Base-by-base conservation (phyloP, 2,113 vertebrate species). In the Cisticola juncidis region DNA sequence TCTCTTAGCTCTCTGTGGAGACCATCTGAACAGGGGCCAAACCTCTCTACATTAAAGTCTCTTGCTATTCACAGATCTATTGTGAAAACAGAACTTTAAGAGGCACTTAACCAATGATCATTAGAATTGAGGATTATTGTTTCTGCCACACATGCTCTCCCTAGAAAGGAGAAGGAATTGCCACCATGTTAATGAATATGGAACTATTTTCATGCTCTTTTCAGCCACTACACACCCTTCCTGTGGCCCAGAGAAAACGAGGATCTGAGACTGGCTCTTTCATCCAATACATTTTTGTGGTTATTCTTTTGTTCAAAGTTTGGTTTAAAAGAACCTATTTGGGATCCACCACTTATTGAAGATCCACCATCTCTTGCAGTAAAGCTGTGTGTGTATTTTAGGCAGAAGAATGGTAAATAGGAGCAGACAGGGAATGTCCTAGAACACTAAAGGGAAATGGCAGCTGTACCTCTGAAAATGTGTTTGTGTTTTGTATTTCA, bases 71-170 rank as follows among this genome's bases (percentile, higher is more conserved):
- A 69, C 42, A 79, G 64, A 85, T 29, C 47, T 42, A 48, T 48
- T 74, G n/a, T 70, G 85, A 74, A 51, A 72, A 91, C 64, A 3
- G 79, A 50, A 65, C 51, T 85, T 91, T 86, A 84, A 89, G 66
- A 91, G 92, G 76, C 90, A 91, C 90, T 97, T 93, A 96, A 95
- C 91, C 78, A 38, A 4, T 29, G 62, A 35, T 89, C 74, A 56
- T 88, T 88, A 85, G 74, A 81, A 78, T 26, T 62, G 38, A 81
- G 17, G 51, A 45, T 89, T 91, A 62, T 91, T 88, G 42, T 78
- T 94, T 88, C 89, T 94, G 60, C 74, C 60, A 71, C 72, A 58
- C 24, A 54, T 36, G 14, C 71, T 56, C 69, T 54, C 58, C 88
- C 36, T 62, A 71, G 88, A 86, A 68, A 86, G 16, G 20, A 42